Conservation (phyloP, 2,113 vertebrate genomes). For the Ceyx cyanopectus region DNA sequence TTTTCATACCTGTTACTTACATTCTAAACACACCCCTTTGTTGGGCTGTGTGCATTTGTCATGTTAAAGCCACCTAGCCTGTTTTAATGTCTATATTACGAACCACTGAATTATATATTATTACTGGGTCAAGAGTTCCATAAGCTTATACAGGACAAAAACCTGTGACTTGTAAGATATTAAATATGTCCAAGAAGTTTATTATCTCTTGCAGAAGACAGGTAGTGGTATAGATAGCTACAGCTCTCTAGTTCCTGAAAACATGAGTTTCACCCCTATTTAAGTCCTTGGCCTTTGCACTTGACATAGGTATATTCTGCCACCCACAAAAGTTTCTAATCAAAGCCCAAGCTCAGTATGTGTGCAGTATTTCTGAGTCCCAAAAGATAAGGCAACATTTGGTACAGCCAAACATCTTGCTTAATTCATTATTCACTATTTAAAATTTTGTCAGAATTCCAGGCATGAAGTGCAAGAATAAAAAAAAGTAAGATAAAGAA, state of each 20-base stretch:
- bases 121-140: background rate
- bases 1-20: background rate
- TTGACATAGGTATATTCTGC: background rate
- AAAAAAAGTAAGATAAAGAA: slow-evolving; percentile 44
- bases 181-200: background rate
- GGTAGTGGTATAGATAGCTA: background rate
- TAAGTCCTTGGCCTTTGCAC: background rate
- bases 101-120: background rate
- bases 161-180: background rate
- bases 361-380: background rate
- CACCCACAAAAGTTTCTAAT: background rate
- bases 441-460: slow-evolving; percentile 51
- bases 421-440: slow-evolving; percentile 65
- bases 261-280: background rate
- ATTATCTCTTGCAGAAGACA: background rate
- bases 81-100: background rate
- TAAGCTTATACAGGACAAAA: background rate
- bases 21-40: background rate
- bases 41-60: background rate
- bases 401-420: slow-evolving; percentile 47
- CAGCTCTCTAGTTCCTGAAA: background rate
- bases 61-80: background rate
- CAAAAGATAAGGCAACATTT: slow-evolving; percentile 36
- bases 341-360: background rate
- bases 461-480: slow-evolving; percentile 42